Evolutionary conservation across 2,113 vertebrate genomes (phyloP).

Genomic region (Calonectris borealis): DNA sequence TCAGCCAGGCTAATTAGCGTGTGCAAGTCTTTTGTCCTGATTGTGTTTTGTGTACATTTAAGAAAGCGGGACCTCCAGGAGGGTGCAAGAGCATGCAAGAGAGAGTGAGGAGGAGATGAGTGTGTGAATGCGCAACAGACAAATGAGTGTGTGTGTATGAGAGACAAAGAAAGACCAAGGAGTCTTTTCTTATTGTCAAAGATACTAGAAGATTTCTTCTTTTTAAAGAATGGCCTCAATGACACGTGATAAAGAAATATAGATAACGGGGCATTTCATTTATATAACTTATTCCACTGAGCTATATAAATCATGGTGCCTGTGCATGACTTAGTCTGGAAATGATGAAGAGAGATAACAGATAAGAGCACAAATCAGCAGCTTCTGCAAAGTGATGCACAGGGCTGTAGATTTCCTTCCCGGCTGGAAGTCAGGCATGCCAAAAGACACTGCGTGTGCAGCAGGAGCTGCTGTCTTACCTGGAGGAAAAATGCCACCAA

Average conservation of each 20-base stretch:
- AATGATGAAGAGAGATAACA: neutral
- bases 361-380: neutral
- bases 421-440: neutral
- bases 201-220: neutral
- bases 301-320: neutral
- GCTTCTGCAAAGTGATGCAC: neutral
- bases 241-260: neutral
- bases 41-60: neutral
- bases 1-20: neutral
- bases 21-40: neutral
- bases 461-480: neutral
- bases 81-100: neutral
- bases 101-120: neutral
- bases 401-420: neutral
- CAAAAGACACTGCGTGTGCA: neutral
- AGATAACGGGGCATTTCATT: neutral
- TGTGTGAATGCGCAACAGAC: neutral
- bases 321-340: neutral
- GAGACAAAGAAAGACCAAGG: neutral
- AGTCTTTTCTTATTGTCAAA: neutral
- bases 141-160: neutral
- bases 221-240: neutral
- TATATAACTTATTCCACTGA: neutral
- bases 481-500: neutral
- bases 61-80: slow-evolving; percentile 8